These are phyloP conservation scores for Miniopterus natalensis DNA, from an alignment of 2,113 vertebrate species.

Conservation along the genomic window DNA sequence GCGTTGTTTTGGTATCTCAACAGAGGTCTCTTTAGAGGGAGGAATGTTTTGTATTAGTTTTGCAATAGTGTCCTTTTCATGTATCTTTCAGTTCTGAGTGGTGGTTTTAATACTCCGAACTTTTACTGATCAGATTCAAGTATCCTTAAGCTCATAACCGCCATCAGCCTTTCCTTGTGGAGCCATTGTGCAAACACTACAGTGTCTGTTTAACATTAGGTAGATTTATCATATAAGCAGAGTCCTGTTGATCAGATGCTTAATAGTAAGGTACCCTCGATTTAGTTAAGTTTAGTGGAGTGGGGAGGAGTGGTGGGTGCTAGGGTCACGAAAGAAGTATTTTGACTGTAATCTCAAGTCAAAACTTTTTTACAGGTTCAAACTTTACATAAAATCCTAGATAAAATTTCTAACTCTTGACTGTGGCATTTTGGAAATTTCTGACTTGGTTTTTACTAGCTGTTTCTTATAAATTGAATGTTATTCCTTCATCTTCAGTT, in stretches of 20 bases:
- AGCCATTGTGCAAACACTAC: not conserved
- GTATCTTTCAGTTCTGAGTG: not conserved
- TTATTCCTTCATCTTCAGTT: slow-evolving; percentile 23
- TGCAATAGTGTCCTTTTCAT: slow-evolving; percentile 16
- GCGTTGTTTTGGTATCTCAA: not conserved
- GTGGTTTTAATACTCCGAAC: not conserved
- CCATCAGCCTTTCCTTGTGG: not conserved
- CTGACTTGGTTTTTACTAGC: not conserved
- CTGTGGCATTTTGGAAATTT: not conserved
- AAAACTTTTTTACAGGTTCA: not conserved
- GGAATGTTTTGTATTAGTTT: not conserved
- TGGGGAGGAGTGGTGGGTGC: not conserved
- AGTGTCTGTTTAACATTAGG: not conserved
- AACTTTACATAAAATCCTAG: not conserved
- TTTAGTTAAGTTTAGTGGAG: not conserved
- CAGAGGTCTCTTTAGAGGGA: not conserved
- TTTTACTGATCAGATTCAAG: not conserved
- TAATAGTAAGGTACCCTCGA: not conserved
- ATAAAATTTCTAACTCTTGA: not conserved
- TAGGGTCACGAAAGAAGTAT: not conserved
- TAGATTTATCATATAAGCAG: not conserved
- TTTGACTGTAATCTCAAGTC: not conserved
- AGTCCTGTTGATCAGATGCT: not conserved
- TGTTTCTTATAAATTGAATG: not conserved
- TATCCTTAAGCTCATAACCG: not conserved